Base-by-base conservation (phyloP, 2,888 invertebrate species). In the Dicyrtomina minuta region DNA sequence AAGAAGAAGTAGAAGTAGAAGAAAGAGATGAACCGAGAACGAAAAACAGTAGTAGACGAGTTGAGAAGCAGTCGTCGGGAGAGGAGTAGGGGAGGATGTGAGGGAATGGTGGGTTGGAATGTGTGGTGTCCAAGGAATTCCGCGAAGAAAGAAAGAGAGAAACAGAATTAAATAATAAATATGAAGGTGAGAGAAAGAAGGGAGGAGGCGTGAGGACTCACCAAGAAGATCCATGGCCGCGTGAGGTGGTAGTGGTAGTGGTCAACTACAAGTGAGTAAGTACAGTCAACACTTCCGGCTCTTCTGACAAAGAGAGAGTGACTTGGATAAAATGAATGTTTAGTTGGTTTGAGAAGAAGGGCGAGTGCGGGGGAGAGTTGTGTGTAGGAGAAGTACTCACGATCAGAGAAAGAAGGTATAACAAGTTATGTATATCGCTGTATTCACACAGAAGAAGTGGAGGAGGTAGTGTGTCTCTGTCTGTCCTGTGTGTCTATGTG, bases 181-280 rank as follows among this genome's bases (percentile, higher is more conserved):
- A 33, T 17, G 13, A 56, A 27, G 33, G 33, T 13, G 26, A 49
- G 49, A 27, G 20, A 2, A 27, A 26, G 24, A 26, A 53, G 20
- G n/a, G 24, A 51, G 33, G 51, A n/a, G 60, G 46, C 43, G 59
- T 27, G n/a, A 66, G 56, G 41, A 68, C 68, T 68, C 68, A 68
- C 68, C 68, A 39, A 68, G 60, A 43, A 68, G 51, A 60, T 68
- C 68, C 68, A 68, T 68, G 49, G 39, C 49, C 39, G 72, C 60
- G 22, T 24, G 20, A 15, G 60, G 60, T 46, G 61, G 46, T 46
- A 13, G 24, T 56, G 27, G 27, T 26, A 33, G 58, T 58, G 58
- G 58, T 58, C 49, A 49, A 49, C 26, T 49, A 51, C 22, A 51
- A 51, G 51, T 17, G 20, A 51, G 20, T 22, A 49, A 61, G 61